A percentile compares a stretch with the other conserved stretches of the same genome.
phyloP scores from a whole-genome alignment of 2,888 invertebrate genomes.

The Ichneumoninae sp. region DNA sequence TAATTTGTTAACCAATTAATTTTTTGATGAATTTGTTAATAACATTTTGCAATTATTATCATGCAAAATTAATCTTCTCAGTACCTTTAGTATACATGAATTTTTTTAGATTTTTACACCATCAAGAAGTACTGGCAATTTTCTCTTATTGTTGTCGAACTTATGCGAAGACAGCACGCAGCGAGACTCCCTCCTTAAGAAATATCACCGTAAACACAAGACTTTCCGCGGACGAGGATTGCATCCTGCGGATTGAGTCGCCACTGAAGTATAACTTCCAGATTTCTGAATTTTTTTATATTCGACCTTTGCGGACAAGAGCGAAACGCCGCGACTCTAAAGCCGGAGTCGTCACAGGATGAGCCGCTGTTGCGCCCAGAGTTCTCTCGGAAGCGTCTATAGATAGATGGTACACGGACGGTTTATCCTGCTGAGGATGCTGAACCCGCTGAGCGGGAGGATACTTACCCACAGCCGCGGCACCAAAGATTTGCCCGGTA shows the following conservation, averaged over 20 bases:
- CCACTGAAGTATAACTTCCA: not conserved
- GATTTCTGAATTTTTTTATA: not conserved
- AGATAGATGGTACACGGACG: constrained; percentile 12
- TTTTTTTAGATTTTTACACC: too few relatives aligned
- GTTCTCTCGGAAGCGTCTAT: constrained; percentile 7
- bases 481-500: constrained; percentile 52
- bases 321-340: not conserved
- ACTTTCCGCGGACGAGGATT: not conserved
- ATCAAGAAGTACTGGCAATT: too few relatives aligned
- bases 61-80: too few relatives aligned
- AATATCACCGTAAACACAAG: not conserved
- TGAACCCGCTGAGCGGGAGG: constrained; percentile 55
- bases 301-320: too few relatives aligned
- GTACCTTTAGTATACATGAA: too few relatives aligned
- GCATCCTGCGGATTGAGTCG: not conserved
- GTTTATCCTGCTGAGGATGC: constrained; percentile 57
- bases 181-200: not conserved
- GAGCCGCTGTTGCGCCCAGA: constrained; percentile 14
- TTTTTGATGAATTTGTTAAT: too few relatives aligned
- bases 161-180: too few relatives aligned
- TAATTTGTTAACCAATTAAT: too few relatives aligned
- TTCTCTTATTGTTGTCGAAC: too few relatives aligned
- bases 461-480: constrained; percentile 69
- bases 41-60: too few relatives aligned
- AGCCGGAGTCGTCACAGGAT: constrained; percentile 2